These are phyloP conservation scores for Oreotrochilus melanogaster DNA, from an alignment of 2,113 vertebrate species.

Conservation along the genomic window DNA sequence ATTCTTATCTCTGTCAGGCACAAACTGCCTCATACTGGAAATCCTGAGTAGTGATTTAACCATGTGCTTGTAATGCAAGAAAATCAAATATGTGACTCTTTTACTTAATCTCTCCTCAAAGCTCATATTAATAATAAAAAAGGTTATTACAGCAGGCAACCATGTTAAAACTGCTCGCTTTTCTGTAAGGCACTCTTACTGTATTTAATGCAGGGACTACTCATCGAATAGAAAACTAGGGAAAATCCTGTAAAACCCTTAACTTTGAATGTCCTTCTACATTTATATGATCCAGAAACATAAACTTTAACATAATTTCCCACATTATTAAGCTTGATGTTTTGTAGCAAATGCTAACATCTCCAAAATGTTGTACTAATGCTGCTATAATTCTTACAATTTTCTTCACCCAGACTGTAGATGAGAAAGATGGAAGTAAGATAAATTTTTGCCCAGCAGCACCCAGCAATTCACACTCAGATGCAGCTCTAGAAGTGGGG, in stretches of 20 bases:
- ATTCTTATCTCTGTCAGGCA: constrained; percentile 47
- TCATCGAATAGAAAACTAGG: constrained; percentile 25
- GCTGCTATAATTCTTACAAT: background rate
- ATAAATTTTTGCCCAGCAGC: background rate
- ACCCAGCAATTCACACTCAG: background rate
- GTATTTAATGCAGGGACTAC: constrained; percentile 13
- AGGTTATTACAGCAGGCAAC: constrained; percentile 66
- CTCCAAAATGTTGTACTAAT: background rate
- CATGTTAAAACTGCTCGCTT: constrained; percentile 61
- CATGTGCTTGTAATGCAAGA: constrained; percentile 54
- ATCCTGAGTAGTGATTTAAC: constrained; percentile 56
- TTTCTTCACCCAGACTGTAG: background rate
- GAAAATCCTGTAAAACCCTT: constrained; percentile 42
- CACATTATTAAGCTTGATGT: background rate
- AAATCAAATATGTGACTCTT: constrained; percentile 59
- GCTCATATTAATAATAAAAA: constrained; percentile 62
- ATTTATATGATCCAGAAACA: background rate
- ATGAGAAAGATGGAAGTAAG: background rate
- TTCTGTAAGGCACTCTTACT: constrained; percentile 27
- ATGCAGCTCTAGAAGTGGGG: background rate
- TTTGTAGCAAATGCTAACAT: background rate
- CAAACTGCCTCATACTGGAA: constrained; percentile 47
- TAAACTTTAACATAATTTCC: background rate
- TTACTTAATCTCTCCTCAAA: constrained; percentile 61
- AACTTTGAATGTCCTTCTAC: constrained; percentile 32